Evolutionary conservation across 2,888 invertebrate genomes (phyloP).

Genomic region (Dinocampus coccinellae): DNA sequence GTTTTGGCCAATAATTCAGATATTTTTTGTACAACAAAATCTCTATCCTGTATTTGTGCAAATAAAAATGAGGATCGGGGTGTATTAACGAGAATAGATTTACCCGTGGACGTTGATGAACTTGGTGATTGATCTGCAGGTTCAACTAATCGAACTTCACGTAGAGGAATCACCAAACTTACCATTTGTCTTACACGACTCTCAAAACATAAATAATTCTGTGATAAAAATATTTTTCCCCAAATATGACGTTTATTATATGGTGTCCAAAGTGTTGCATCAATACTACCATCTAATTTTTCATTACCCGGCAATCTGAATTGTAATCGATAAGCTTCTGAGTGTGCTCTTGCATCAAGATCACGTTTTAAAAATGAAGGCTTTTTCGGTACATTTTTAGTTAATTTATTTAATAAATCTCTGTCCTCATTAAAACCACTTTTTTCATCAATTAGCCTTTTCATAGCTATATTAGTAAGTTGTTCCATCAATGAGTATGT

Average conservation of each 20-base stretch:
- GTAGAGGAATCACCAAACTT: slow-evolving; percentile 88
- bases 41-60: slow-evolving; percentile 88
- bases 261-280: slow-evolving; percentile 94
- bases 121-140: slow-evolving; percentile 79
- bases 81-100: slow-evolving; percentile 85
- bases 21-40: slow-evolving; percentile 90
- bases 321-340: slow-evolving; percentile 88
- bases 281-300: slow-evolving; percentile 94
- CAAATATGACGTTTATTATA: slow-evolving; percentile 91
- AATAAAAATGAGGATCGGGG: slow-evolving; percentile 88
- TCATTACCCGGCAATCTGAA: slow-evolving; percentile 90
- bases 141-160: slow-evolving; percentile 84
- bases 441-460: slow-evolving; percentile 94
- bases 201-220: slow-evolving; percentile 95
- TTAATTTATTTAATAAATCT: slow-evolving; percentile 84
- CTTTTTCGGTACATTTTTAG: slow-evolving; percentile 90
- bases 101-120: slow-evolving; percentile 73
- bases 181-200: slow-evolving; percentile 90
- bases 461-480: slow-evolving; percentile 96
- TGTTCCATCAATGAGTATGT: slow-evolving; percentile 95
- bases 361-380: slow-evolving; percentile 94
- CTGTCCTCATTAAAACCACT: slow-evolving; percentile 91
- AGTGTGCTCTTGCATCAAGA: slow-evolving; percentile 93
- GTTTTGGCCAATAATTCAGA: slow-evolving; percentile 87
- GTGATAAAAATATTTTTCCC: slow-evolving; percentile 92